Evolutionary conservation across 2,888 invertebrate species (phyloP).

Genomic region (Thyatira batis): DNA sequence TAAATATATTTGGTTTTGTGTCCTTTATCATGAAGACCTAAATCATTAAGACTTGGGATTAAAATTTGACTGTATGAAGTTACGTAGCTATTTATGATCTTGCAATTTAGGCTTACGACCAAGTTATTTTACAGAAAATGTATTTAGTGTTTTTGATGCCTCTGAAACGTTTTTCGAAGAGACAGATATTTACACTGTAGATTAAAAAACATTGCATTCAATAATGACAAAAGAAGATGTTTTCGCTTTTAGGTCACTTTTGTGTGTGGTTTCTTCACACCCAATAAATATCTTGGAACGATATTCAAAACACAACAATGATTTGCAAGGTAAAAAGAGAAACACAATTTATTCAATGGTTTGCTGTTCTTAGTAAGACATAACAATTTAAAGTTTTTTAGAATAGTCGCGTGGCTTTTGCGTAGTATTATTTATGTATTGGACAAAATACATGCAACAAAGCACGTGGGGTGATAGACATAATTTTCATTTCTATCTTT

Average conservation of each 20-base stretch:
- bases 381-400: neutral
- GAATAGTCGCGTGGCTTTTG: neutral
- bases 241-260: slow-evolving; percentile 2
- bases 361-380: neutral
- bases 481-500: too few relatives aligned
- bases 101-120: too few relatives aligned
- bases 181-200: neutral
- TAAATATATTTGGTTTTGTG: too few relatives aligned
- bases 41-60: too few relatives aligned
- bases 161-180: too few relatives aligned
- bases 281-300: slow-evolving; percentile 19
- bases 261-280: slow-evolving; percentile 25
- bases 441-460: too few relatives aligned
- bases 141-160: too few relatives aligned
- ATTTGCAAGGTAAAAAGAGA: slow-evolving; percentile 5
- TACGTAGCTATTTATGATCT: too few relatives aligned
- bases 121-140: too few relatives aligned
- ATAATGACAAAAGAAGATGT: neutral
- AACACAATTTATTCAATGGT: neutral
- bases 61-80: too few relatives aligned
- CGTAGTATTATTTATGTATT: neutral
- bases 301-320: slow-evolving; percentile 11
- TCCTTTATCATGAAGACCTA: too few relatives aligned
- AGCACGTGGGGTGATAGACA: too few relatives aligned
- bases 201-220: neutral